Conservation (phyloP, 2,113 vertebrate genomes). For the Lanius ludovicianus region DNA sequence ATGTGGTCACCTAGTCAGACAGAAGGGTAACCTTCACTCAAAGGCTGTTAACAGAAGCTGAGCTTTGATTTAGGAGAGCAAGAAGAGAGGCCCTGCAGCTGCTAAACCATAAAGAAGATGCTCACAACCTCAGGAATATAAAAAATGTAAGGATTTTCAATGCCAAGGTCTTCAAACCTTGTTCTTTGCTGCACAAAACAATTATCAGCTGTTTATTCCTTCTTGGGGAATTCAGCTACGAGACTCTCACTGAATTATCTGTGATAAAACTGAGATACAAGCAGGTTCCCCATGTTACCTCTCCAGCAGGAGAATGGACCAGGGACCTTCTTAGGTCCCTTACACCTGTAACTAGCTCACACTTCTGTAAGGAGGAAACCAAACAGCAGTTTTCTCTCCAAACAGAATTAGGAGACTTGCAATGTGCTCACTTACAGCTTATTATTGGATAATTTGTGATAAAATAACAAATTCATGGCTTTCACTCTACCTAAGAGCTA, state of each 20-base stretch:
- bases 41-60: background rate
- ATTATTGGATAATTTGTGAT: background rate
- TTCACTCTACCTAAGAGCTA: background rate
- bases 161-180: background rate
- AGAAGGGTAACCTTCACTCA: background rate
- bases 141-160: background rate
- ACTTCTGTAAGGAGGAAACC: background rate
- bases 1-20: background rate
- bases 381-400: background rate
- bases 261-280: background rate
- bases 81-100: background rate
- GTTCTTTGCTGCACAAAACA: background rate
- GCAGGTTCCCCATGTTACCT: background rate
- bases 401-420: background rate
- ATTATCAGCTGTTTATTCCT: background rate
- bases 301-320: background rate
- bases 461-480: background rate
- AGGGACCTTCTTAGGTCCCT: background rate
- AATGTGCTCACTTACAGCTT: background rate
- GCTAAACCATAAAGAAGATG: background rate
- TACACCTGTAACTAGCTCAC: background rate
- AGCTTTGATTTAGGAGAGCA: background rate
- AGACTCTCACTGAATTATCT: background rate
- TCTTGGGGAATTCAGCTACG: background rate
- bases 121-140: background rate